Base-by-base conservation (phyloP, 2,113 vertebrate genomes). In the Rutilus rutilus region DNA sequence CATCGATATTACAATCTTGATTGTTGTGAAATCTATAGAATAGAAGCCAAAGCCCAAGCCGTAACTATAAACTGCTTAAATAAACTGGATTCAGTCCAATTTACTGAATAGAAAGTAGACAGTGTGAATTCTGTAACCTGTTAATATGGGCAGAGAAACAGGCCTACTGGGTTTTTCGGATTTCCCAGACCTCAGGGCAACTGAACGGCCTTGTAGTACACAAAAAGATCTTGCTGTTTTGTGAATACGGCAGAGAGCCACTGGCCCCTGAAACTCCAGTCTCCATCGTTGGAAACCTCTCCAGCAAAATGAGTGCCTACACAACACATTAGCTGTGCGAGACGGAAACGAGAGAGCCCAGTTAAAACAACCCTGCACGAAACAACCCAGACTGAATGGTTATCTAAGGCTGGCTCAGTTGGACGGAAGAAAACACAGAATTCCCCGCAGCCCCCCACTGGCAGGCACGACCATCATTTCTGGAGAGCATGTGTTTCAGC, bases 401-500 rank as follows among this genome's bases (percentile, higher is more conserved):
- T 82, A 42, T 60, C 47, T 85, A 65, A 67, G 84, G 50, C 57
- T 83, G 52, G 73, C 81, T 82, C 64, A 80, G 82, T 71, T 82
- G 78, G 83, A 87, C 52, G 50, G 71, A 84, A 78, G 83, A 73
- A 76, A 85, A 87, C 76, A 65, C 42, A 78, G 73, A 59, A 50
- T 57, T 71, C 62, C 60, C 73, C 69, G 9, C 12, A 27, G 45
- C 59, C 86, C 71, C 45, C 83, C 19, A 25, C 54, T 54, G 25
- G 25, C 54, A 76, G 52, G 52, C n/a, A 57, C 6, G 17, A 23
- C 67, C 82, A 52, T 82, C 33, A 77, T 83, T 87, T 82, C 79
- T 60, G 59, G 62, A 78, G 67, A 83, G 83, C 88, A 85, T 87
- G 83, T 87, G 88, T 87, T 85, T 87, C 42, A 83, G 78, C 82